phyloP scores from a whole-genome alignment of 2,797 vertebrate species.

The Pipistrellus nathusii region DNA sequence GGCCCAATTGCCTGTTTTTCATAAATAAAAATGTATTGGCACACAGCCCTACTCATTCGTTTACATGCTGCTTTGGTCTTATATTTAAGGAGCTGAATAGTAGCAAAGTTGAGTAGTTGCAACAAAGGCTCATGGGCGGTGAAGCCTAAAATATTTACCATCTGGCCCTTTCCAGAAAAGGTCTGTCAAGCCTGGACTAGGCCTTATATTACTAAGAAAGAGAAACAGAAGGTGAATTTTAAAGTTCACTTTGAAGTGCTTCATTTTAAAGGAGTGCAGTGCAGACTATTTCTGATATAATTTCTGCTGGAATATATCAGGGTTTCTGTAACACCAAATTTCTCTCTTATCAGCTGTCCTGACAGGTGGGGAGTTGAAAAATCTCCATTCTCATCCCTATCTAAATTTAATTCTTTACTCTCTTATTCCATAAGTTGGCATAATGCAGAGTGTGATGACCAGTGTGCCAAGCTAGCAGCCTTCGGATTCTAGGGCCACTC shows the following conservation, averaged over 20 bases:
- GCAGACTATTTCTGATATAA: not conserved
- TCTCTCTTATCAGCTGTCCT: not conserved
- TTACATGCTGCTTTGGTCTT: not conserved
- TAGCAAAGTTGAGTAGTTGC: not conserved
- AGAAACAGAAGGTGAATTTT: not conserved
- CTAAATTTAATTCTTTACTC: not conserved
- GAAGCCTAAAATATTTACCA: not conserved
- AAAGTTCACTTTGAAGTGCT: constrained; percentile 24
- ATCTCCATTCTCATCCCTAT: not conserved
- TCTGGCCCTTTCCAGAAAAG: not conserved
- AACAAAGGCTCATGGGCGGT: not conserved
- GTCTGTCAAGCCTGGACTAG: not conserved
- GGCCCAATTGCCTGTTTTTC: not conserved
- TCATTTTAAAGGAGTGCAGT: constrained; percentile 9
- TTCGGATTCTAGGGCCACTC: not conserved
- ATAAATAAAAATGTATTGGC: not conserved
- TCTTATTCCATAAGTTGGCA: not conserved
- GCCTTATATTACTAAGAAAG: not conserved
- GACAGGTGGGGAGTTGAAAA: not conserved
- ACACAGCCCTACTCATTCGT: too few relatives aligned
- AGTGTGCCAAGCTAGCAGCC: not conserved
- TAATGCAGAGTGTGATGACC: not conserved
- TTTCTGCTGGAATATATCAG: not conserved
- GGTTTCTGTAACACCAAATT: not conserved
- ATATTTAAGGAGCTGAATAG: not conserved